Evolutionary conservation across 2,113 vertebrate genomes (phyloP).

Genomic region (Rhynchomys soricoides): DNA sequence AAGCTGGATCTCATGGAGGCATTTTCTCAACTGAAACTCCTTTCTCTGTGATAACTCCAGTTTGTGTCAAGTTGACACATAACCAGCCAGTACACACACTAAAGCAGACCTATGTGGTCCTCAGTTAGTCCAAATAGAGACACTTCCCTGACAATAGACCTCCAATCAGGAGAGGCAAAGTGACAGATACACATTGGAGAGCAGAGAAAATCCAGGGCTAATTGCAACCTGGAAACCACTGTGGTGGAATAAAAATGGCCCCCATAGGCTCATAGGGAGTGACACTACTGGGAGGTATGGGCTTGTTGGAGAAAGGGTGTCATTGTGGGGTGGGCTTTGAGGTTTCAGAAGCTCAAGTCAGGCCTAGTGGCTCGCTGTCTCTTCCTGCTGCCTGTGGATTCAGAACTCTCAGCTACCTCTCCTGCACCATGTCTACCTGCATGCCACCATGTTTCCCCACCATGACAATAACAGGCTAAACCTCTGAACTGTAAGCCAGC

Average conservation of each 20-base stretch:
- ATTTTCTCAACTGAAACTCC: no score
- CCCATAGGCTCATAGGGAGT: neutral
- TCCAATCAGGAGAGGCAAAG: neutral
- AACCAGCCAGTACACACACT: no score
- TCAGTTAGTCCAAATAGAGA: neutral
- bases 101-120: neutral
- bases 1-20: no score
- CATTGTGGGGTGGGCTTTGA: neutral
- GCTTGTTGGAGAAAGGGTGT: neutral
- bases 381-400: no score
- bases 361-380: no score
- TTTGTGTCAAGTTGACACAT: no score
- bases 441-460: no score
- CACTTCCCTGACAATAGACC: neutral
- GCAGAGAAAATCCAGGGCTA: neutral
- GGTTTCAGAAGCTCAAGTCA: neutral
- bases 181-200: neutral
- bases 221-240: neutral
- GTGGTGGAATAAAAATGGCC: neutral
- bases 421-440: no score
- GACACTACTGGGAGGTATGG: neutral
- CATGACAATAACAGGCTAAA: no score
- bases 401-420: no score
- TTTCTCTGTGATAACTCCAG: no score
- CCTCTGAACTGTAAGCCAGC: no score